A percentile compares a stretch with the other conserved stretches of the same genome.
Evolutionary conservation across 2,797 vertebrate species (phyloP).

Genomic region (Chrysolophus pictus): DNA sequence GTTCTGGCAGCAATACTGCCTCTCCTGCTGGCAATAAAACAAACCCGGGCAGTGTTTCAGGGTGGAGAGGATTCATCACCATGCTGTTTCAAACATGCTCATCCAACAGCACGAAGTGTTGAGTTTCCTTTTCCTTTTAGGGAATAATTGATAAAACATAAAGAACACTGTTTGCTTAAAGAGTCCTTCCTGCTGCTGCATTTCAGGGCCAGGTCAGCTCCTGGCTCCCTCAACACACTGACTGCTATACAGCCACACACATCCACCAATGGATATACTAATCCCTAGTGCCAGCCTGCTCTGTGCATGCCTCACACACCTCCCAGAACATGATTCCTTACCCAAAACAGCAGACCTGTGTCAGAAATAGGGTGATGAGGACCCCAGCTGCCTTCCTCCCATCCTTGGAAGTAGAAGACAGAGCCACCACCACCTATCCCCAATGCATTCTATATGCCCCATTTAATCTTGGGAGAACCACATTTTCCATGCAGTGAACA

Average conservation of each 20-base stretch:
- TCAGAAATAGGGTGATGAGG: neutral
- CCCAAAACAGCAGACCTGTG: neutral
- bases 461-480: neutral
- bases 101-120: neutral
- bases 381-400: neutral
- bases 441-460: neutral
- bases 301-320: neutral
- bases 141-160: neutral
- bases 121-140: neutral
- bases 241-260: neutral
- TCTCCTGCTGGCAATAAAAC: neutral
- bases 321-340: neutral
- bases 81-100: fast-evolving
- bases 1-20: neutral
- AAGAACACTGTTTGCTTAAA: neutral
- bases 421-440: neutral
- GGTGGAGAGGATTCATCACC: neutral
- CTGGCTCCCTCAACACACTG: neutral
- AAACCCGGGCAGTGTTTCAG: neutral
- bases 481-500: neutral
- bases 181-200: neutral
- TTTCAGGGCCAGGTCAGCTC: neutral
- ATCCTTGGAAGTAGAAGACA: neutral
- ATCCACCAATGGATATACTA: neutral
- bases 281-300: neutral